A percentile compares a stretch with the other conserved stretches of the same genome.
phyloP scores from a whole-genome alignment of 2,797 vertebrate genomes.

The Emys orbicularis region DNA sequence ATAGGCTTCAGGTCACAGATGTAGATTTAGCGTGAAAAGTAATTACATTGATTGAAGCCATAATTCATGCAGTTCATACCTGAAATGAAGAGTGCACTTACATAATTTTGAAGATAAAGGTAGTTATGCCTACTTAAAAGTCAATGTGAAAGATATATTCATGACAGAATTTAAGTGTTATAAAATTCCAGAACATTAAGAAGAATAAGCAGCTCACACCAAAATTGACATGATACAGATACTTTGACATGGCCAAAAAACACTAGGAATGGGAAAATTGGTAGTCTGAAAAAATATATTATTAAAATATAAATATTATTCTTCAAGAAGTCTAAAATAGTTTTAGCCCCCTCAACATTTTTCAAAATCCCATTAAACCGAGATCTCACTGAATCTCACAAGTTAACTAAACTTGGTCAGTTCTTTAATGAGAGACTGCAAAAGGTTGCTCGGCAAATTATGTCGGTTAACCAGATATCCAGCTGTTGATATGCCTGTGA shows the following conservation, averaged over 20 bases:
- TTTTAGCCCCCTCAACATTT: not conserved
- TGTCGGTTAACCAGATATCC: accelerated
- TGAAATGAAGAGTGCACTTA: not conserved
- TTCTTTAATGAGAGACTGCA: not conserved
- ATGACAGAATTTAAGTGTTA: not conserved
- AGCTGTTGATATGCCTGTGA: not conserved
- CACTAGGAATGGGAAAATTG: not conserved
- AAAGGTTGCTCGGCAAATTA: not conserved
- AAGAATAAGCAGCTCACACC: not conserved
- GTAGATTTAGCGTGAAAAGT: not conserved
- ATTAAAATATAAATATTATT: not conserved
- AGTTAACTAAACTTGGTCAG: not conserved
- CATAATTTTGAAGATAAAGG: not conserved
- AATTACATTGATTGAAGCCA: not conserved
- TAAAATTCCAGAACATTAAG: not conserved
- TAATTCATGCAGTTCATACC: not conserved
- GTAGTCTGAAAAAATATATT: not conserved
- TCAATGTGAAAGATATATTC: not conserved
- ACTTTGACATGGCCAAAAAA: not conserved
- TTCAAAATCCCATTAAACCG: not conserved
- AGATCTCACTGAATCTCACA: not conserved
- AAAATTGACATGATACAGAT: not conserved
- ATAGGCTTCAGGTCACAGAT: not conserved
- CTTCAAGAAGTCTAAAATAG: not conserved
- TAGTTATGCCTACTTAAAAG: not conserved